Base-by-base conservation (phyloP, 2,888 invertebrate genomes). In the Cylindroiulus punctatus region DNA sequence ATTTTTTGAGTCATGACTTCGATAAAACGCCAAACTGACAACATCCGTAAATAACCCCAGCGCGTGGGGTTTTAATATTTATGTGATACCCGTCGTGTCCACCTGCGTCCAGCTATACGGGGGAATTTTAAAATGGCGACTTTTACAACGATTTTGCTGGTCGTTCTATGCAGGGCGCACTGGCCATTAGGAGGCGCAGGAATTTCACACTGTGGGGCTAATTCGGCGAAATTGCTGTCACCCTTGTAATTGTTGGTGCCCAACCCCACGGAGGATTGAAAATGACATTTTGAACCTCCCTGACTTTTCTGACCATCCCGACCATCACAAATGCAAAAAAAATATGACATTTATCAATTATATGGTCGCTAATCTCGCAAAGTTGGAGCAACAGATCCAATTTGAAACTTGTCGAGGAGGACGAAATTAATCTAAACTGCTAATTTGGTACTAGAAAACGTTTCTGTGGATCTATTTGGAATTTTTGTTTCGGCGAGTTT, bases 1-100 rank as follows among this genome's bases (percentile, higher is more conserved):
- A 52, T 52, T 52, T 52, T 52, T 52, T 52, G 52, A 52, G 52
- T 52, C 52, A 52, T 52, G 52, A 52, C 52, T n/a, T 52, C 52
- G 52, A 52, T 52, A 52, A 52, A 52, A 52, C 17, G 52, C 19
- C 52, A n/a, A 52, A 52, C 52, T 52, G 52, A 52, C 52, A 52
- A 52, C 52, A 52, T 52, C 52, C 52, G 52, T 52, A 52, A 52
- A 52, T 52, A 52, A 52, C 52, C 52, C 52, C 52, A 19, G 52
- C 52, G 52, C 52, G 52, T 52, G 52, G 52, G 52, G 52, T 52
- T 52, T 52, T 52, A 52, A 52, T 52, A 52, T 52, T 52, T 52
- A 52, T 52, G 52, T n/a, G 19, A n/a, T 52, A 52, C 52, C 52
- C 52, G 52, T 17, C 52, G 52, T n/a, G 52, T 52, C 52, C 52